phyloP scores from a whole-genome alignment of 2,797 vertebrate genomes.

The Mergus octosetaceus region DNA sequence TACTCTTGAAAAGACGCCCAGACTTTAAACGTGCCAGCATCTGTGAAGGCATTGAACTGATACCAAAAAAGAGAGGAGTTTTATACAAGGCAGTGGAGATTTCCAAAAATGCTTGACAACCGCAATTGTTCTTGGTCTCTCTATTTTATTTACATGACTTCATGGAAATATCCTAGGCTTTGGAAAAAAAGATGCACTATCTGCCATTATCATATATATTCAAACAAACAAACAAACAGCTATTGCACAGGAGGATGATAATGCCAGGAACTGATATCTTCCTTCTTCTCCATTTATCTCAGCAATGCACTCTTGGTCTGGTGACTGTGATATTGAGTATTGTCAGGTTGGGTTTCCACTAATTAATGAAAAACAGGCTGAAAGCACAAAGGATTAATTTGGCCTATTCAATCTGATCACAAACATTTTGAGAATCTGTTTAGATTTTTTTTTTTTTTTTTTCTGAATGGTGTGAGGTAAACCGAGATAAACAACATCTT shows the following conservation, averaged over 20 bases:
- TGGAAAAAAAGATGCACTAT: not conserved
- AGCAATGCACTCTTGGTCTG: constrained; percentile 42
- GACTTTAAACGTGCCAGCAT: not conserved
- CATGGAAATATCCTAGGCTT: not conserved
- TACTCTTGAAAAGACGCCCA: not conserved
- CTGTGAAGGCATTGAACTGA: not conserved
- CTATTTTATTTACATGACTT: not conserved
- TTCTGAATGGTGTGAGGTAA: constrained; percentile 25
- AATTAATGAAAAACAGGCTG: constrained; percentile 61
- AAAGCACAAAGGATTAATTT: constrained; percentile 63
- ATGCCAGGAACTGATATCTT: constrained; percentile 16
- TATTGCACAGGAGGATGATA: not conserved
- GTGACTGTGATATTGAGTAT: constrained; percentile 54
- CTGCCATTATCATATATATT: not conserved
- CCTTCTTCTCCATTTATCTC: constrained; percentile 57
- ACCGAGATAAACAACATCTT: constrained; percentile 22
- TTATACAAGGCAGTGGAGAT: not conserved
- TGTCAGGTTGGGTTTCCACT: constrained; percentile 57
- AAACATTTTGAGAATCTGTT: constrained; percentile 62
- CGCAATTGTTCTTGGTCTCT: not conserved
- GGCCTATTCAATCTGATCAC: constrained; percentile 49
- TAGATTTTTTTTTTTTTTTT: constrained; percentile 42
- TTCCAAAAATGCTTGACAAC: not conserved
- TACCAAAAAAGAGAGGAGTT: not conserved
- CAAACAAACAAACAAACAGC: constrained; percentile 13